These are phyloP conservation scores for Pentamera pediparva DNA, from an alignment of 53 echinoderm and acorn worm genomes.

Conservation along the genomic window DNA sequence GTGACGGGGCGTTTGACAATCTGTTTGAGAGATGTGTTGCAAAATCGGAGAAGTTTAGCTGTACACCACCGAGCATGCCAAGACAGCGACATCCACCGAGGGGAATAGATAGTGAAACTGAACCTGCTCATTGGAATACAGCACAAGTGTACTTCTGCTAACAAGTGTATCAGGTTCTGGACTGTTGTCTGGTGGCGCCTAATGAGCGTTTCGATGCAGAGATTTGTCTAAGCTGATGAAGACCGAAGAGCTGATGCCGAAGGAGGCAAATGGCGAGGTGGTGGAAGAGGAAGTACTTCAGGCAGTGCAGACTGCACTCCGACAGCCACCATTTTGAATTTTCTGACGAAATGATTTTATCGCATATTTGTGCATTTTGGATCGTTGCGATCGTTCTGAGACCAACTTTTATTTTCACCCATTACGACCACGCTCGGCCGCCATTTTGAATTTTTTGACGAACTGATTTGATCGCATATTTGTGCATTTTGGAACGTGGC, in stretches of 20 bases:
- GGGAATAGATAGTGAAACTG: constrained; percentile 4
- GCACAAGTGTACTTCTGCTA: constrained; percentile 6
- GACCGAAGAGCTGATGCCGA: too few species aligned
- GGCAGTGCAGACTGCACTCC: constrained; percentile 3
- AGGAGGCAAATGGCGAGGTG: constrained; percentile 12
- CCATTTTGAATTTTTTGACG: too few species aligned
- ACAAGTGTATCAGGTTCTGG: constrained; percentile 14
- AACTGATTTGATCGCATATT: too few species aligned
- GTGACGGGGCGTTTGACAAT: not conserved
- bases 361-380: too few species aligned
- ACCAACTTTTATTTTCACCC: too few species aligned
- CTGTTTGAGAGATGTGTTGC: too few species aligned
- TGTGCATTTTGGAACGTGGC: too few species aligned
- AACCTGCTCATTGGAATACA: constrained; percentile 11
- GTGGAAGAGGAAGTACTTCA: constrained; percentile 2
- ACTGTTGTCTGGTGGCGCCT: constrained; percentile 7
- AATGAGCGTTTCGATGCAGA: not conserved
- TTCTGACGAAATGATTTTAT: too few species aligned
- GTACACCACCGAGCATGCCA: constrained; percentile 17
- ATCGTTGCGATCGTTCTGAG: too few species aligned
- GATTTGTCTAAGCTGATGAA: constrained; percentile 4
- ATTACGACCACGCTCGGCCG: too few species aligned
- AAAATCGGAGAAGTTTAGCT: constrained; percentile 20
- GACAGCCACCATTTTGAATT: too few species aligned
- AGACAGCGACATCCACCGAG: constrained; percentile 1